These are phyloP conservation scores for Morelia viridis DNA, from an alignment of 2,797 vertebrate species.

Conservation along the genomic window DNA sequence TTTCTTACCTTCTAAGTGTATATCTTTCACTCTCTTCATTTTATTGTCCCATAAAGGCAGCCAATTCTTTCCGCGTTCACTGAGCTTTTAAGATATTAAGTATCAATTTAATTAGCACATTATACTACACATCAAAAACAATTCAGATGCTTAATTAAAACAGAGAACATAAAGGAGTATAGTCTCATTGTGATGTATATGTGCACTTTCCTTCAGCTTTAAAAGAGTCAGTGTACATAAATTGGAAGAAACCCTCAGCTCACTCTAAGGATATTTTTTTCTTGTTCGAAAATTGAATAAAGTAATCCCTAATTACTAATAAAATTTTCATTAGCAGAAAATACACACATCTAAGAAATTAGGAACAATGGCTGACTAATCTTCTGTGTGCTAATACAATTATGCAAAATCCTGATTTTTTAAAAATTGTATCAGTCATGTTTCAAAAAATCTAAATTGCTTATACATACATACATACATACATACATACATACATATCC, in stretches of 20 bases:
- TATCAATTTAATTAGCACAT: slow-evolving; percentile 52
- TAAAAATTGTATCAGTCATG: not conserved
- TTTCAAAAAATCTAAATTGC: not conserved
- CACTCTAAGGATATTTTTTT: not conserved
- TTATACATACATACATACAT: not conserved
- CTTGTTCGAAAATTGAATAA: slow-evolving; percentile 1
- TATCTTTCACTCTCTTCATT: slow-evolving; percentile 21
- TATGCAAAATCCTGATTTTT: not conserved
- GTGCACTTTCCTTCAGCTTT: slow-evolving; percentile 39
- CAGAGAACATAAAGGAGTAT: slow-evolving; percentile 22
- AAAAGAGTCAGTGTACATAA: slow-evolving; percentile 19
- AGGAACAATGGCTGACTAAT: not conserved
- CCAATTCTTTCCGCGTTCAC: not conserved
- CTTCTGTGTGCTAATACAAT: not conserved
- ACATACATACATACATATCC: not conserved
- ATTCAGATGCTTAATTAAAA: slow-evolving; percentile 55
- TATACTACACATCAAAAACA: slow-evolving; percentile 34
- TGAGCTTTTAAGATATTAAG: slow-evolving; percentile 36
- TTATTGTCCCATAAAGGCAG: slow-evolving; percentile 40
- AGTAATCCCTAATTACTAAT: slow-evolving; percentile 40
- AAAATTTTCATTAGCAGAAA: slow-evolving; percentile 25
- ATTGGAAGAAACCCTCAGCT: not conserved
- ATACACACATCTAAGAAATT: not conserved
- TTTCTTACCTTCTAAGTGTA: not conserved
- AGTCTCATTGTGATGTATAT: slow-evolving; percentile 43